phyloP scores from a whole-genome alignment of 2,888 invertebrate genomes.

The Cataglyphis cursor region DNA sequence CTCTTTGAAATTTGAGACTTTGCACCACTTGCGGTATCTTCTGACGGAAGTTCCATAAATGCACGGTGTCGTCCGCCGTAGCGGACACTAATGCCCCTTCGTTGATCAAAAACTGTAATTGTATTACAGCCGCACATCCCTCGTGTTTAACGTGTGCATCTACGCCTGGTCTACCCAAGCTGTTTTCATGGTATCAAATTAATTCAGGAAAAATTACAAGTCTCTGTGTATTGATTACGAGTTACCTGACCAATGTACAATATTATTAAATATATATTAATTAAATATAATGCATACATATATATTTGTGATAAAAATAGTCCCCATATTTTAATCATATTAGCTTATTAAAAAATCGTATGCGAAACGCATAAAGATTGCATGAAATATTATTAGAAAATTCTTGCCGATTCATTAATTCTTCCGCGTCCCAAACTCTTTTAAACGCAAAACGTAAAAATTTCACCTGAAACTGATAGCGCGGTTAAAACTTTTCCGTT shows the following conservation, averaged over 20 bases:
- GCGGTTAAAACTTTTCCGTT: constrained; percentile 13
- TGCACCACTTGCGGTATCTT: constrained; percentile 98
- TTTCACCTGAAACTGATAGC: constrained; percentile 16
- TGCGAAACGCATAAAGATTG: neutral
- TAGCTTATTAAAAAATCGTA: neutral
- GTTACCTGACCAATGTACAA: neutral
- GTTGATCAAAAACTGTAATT: constrained; percentile 97
- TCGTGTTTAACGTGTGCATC: constrained; percentile 98
- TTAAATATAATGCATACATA: neutral
- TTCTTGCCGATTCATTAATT: constrained; percentile 6
- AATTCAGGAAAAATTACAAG: constrained; percentile 74
- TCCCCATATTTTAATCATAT: neutral
- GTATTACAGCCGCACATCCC: constrained; percentile 92
- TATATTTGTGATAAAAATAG: neutral
- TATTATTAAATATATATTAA: constrained; percentile 1
- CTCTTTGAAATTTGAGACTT: constrained; percentile 98
- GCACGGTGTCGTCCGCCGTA: constrained; percentile 98
- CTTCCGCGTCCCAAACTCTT: neutral
- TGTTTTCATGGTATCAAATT: constrained; percentile 83
- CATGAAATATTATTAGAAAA: neutral
- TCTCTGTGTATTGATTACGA: neutral
- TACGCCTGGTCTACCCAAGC: constrained; percentile 98
- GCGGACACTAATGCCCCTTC: constrained; percentile 98
- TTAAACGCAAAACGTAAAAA: constrained; percentile 12
- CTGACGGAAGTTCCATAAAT: constrained; percentile 99